These are phyloP conservation scores for Drosophila pandora DNA, from an alignment of 1,140 invertebrate species.

Conservation along the genomic window DNA sequence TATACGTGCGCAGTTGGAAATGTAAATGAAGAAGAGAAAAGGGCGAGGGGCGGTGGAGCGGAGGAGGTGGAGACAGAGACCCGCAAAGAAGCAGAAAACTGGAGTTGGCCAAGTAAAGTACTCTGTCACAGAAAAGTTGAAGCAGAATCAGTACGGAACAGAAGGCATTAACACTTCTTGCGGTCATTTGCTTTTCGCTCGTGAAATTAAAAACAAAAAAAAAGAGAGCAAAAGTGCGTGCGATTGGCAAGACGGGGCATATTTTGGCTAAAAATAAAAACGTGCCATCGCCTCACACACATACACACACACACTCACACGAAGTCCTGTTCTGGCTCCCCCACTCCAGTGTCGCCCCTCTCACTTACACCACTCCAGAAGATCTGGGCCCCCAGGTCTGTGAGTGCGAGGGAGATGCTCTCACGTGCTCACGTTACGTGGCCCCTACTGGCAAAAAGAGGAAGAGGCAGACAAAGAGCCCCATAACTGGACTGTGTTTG, in stretches of 20 bases:
- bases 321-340: slow-evolving; percentile 49
- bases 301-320: slow-evolving; percentile 9
- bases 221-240: slow-evolving; percentile 24
- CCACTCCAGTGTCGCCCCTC: neutral
- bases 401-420: slow-evolving; percentile 55
- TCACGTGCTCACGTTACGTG: slow-evolving; percentile 75
- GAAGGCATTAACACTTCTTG: slow-evolving; percentile 65
- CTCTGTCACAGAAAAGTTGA: slow-evolving; percentile 20
- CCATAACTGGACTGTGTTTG: slow-evolving; percentile 60
- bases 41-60: neutral
- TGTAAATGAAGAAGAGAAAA: slow-evolving; percentile 55
- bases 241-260: slow-evolving; percentile 66
- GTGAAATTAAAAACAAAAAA: slow-evolving; percentile 3
- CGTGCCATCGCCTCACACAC: slow-evolving; percentile 42
- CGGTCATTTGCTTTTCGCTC: slow-evolving; percentile 72
- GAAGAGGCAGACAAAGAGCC: slow-evolving; percentile 46
- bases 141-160: neutral
- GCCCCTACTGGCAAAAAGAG: slow-evolving; percentile 30
- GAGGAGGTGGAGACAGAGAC: slow-evolving; percentile 14
- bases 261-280: slow-evolving; percentile 77
- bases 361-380: slow-evolving; percentile 33
- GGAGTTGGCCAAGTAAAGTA: slow-evolving; percentile 25
- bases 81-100: slow-evolving; percentile 4
- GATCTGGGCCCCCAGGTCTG: slow-evolving; percentile 23
- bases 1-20: slow-evolving; percentile 77